Conservation (phyloP, 2,797 vertebrate species). For the Acanthurus tractus region DNA sequence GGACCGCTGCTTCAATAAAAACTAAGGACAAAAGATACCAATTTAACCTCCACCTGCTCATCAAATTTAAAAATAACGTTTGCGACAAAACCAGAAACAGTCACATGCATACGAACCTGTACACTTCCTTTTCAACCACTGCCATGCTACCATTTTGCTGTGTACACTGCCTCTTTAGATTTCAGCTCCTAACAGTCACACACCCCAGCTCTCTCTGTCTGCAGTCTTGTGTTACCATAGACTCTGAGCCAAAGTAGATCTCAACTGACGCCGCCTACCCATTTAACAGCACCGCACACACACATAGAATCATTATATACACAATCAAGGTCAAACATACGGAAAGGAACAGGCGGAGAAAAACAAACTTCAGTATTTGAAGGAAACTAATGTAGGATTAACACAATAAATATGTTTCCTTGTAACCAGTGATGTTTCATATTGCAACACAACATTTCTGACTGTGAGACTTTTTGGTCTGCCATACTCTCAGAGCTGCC, state of each 20-base stretch:
- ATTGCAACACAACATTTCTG: not conserved
- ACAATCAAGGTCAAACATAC: constrained; percentile 66
- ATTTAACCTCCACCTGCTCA: not conserved
- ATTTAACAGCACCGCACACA: constrained; percentile 44
- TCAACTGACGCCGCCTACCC: constrained; percentile 55
- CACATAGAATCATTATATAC: constrained; percentile 41
- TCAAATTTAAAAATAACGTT: not conserved
- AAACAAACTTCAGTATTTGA: constrained; percentile 59
- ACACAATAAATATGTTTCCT: constrained; percentile 58
- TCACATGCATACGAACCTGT: constrained; percentile 14
- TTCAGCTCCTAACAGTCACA: constrained; percentile 45
- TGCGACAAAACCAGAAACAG: constrained; percentile 2
- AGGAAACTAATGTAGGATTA: constrained; percentile 50
- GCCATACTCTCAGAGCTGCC: constrained; percentile 11
- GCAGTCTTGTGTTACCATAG: constrained; percentile 61
- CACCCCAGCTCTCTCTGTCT: constrained; percentile 32
- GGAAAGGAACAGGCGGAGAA: constrained; percentile 20
- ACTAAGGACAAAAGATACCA: not conserved
- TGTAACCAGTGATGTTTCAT: constrained; percentile 30
- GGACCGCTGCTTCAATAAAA: not conserved
- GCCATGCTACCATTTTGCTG: constrained; percentile 31
- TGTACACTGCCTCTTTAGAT: constrained; percentile 41
- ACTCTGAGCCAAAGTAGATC: constrained; percentile 47
- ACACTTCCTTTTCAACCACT: constrained; percentile 30
- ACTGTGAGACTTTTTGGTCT: constrained; percentile 11